Conservation (phyloP, 1,140 invertebrate genomes). For the Drosophila malerkotliana region DNA sequence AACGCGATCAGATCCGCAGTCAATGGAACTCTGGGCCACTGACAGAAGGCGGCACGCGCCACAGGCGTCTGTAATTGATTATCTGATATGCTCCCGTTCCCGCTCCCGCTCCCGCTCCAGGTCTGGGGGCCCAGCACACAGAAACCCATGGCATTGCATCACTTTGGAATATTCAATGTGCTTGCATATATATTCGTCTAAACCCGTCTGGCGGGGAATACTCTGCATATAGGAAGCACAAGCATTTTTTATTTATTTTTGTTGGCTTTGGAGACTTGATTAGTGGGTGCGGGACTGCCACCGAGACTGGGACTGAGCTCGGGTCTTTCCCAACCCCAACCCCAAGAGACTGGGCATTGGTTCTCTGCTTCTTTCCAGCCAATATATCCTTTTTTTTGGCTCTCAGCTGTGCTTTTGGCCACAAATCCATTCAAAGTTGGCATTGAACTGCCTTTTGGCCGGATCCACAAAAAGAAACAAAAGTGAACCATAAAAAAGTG, state of each 20-base stretch:
- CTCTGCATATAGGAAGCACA: slow-evolving; percentile 24
- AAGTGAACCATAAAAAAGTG: slow-evolving; percentile 64
- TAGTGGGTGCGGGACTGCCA: too few species aligned
- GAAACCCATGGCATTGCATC: slow-evolving; percentile 51
- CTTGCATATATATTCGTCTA: slow-evolving; percentile 31
- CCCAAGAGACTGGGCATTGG: too few species aligned
- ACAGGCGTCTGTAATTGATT: slow-evolving; percentile 60
- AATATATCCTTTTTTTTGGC: too few species aligned
- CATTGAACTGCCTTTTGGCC: slow-evolving; percentile 67
- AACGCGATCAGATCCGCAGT: slow-evolving; percentile 52
- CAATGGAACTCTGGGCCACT: slow-evolving; percentile 42
- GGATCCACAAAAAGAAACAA: slow-evolving; percentile 53
- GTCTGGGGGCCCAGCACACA: background rate
- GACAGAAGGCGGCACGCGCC: slow-evolving; percentile 45
- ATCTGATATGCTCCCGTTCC: slow-evolving; percentile 35
- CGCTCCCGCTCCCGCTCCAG: slow-evolving; percentile 15
- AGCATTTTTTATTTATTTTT: slow-evolving; percentile 19
- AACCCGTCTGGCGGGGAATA: slow-evolving; percentile 8
- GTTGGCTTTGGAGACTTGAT: too few species aligned
- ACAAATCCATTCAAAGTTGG: slow-evolving; percentile 60
- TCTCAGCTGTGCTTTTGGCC: slow-evolving; percentile 10
- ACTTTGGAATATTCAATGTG: slow-evolving; percentile 38
- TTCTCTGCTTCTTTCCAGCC: too few species aligned
- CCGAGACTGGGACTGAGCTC: too few species aligned
- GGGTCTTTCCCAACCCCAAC: too few species aligned